Evolutionary conservation across 2,113 vertebrate genomes (phyloP), one percentile per base, ranked within the genome.

Genomic region (rabbit (Oryctolagus cuniculus)): DNA sequence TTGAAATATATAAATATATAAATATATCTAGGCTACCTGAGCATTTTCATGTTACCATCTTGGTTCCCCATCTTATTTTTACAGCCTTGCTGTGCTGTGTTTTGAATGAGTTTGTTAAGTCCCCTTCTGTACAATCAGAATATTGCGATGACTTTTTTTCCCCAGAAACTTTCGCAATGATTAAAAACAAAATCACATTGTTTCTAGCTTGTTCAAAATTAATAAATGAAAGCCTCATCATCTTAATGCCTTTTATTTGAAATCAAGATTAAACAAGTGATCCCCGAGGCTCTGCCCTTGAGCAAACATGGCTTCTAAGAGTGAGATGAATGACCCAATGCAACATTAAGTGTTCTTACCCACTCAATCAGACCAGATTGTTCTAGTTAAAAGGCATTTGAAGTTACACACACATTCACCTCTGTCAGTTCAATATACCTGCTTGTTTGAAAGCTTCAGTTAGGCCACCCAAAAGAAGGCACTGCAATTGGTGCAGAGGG

Each of bases 361-460:
- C 29, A 38, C 25, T 36, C 90, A 84, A n/a, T 27, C 64, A 27
- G 16, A 77, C 10, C 75, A 49, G 16, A 80, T 27, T 90, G 90
- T 93, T 91, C 67, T 64, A 80, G 61, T 5, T 51, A 55, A 80
- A 69, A 38, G 64, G 27, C 61, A 70, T 70, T 69, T 84, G 29
- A 82, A 53, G 66, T 51, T 84, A 34, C 17, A 61, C 5, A 69
- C 4, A 63, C 10, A 61, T 44, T 79, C 4, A 16, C 6, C 17
- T 22, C 53, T 75, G 15, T 79, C 17, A 53, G 66, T 70, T 95
- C 51, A 69, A 25, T 82, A 82, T 78, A 49, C 6, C 13, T 34
- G 70, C 19, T 66, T 44, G 27, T 78, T 89, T 86, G 55, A 89
- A 67, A 83, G n/a, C 29, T 84, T 36, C 75, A 87, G 64, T 87